Base-by-base conservation (phyloP, 2,113 vertebrate species). In the Cyprinus carpio region DNA sequence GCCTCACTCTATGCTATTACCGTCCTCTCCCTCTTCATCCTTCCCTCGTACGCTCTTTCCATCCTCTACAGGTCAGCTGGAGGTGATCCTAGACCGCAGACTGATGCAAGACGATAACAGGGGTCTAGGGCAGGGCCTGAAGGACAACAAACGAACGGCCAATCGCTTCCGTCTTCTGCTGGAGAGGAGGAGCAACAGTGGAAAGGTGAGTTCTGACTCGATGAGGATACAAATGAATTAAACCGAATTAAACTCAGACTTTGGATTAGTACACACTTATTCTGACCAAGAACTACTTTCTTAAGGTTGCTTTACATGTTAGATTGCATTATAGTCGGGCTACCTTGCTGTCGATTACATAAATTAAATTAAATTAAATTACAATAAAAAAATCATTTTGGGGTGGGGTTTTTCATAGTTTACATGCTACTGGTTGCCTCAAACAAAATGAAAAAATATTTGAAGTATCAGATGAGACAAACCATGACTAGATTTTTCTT, bases 21-120 rank as follows among this genome's bases (percentile, higher is more conserved):
- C 29, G 29, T 20, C 65, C 27, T 71, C 46, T 23, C 64, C 20
- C 43, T 46, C 69, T 82, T 65, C 31, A 9, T 25, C 29, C 34
- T 31, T 10, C 34, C 29, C 23, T 76, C 2, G 37, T 40, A n/a
- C 37, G 20, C 1, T 25, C 16, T 69, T 85, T 77, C 43, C n/a
- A 37, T 56, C 65, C 34, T 80, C 78, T 34, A 23, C 93, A 99
- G 98, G 98, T 86, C 96, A 99, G 91, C 93, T 99, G 58, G 98
- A 99, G 92, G 96, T 99, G 87, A 97, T 99, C 89, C 89, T 99
- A 93, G 98, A 99, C 92, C 95, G 98, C 4, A 94, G 97, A 15
- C 93, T 99, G 49, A 97, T 99, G 96, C 98, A 99, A 91, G 98
- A 99, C 3, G 98, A 99, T 93, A 99, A 99, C 89, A 95, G 98